Base-by-base conservation (phyloP, 2,797 vertebrate species). In the Percopsis omiscomaycus region DNA sequence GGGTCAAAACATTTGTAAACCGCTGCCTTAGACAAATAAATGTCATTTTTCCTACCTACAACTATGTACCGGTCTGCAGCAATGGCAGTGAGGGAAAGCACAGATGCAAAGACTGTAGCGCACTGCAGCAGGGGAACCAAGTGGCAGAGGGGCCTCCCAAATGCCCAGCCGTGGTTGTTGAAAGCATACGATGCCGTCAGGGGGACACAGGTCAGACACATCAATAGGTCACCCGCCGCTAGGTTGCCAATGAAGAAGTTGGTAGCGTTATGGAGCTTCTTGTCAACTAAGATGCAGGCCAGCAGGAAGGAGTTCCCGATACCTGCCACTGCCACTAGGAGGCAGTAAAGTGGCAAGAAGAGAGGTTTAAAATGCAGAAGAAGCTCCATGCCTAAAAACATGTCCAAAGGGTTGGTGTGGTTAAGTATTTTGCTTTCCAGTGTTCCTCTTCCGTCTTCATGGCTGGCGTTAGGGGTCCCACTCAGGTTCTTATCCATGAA, bases 171-270 rank as follows among this genome's bases (percentile, higher is more conserved):
- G 0, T 49, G 87, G 59, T 80, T 78, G 77, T 92, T 90, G 1
- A 94, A 93, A 69, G 93, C 93, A 0, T 93, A 94, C 0, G 93
- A 93, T 3, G 84, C 90, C 0, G 93, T 94, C 57, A 93, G 81
- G 0, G 93, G 93, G 47, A 93, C 90, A 3, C 93, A 94, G 68
- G 88, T 92, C 74, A 94, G 78, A 59, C 92, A 94, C 93, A 94
- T 94, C 66, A 94, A 86, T 70, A 94, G 85, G 81, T 94, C 93
- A 3, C 91, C 89, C 1, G 89, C 89, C 0, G 93, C 91, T 28
- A 94, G 82, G 80, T 94, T 94, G n/a, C 92, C 92, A 0, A 94
- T 90, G 82, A 94, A 94, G 79, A 94, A 81, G 81, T 94, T 93
- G 67, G 92, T 93, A 73, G 91, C 91, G 10, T 92, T 94, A 85